Evolutionary conservation across 2,113 vertebrate species (phyloP).

Genomic region (Macaca mulatta): DNA sequence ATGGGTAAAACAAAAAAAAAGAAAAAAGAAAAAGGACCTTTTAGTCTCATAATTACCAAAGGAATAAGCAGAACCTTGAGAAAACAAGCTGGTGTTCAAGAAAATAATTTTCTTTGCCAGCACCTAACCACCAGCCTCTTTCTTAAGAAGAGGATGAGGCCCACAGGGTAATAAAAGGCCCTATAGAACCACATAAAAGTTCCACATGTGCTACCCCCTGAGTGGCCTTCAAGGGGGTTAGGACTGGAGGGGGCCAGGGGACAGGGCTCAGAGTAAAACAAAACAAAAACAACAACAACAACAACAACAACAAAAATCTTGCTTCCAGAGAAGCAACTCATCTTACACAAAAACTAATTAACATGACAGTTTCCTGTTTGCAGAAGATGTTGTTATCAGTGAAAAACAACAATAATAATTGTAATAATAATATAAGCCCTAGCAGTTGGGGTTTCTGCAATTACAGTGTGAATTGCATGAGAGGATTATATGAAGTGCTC

Average conservation of each 20-base stretch:
- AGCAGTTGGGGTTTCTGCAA: constrained; percentile 88
- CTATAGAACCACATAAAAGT: constrained; percentile 81
- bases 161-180: constrained; percentile 79
- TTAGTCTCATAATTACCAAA: constrained; percentile 82
- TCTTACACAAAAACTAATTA: constrained; percentile 86
- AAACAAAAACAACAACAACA: constrained; percentile 43
- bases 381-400: constrained; percentile 84
- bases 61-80: constrained; percentile 84
- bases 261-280: constrained; percentile 57
- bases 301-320: constrained; percentile 67
- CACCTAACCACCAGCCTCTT: constrained; percentile 80
- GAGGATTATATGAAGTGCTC: constrained; percentile 93
- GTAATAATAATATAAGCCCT: constrained; percentile 84
- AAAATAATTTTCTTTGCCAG: constrained; percentile 80
- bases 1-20: constrained; percentile 69
- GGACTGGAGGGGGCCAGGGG: constrained; percentile 56
- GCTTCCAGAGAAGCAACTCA: constrained; percentile 80
- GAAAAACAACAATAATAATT: constrained; percentile 72
- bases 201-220: constrained; percentile 81
- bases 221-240: constrained; percentile 83
- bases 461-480: constrained; percentile 93
- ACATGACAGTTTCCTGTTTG: constrained; percentile 82
- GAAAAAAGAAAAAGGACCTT: constrained; percentile 70
- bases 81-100: constrained; percentile 83
- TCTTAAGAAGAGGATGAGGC: constrained; percentile 82